Evolutionary conservation across 2,888 invertebrate genomes (phyloP), one percentile per base, ranked within the genome.

Genomic region (Melieria picta): DNA sequence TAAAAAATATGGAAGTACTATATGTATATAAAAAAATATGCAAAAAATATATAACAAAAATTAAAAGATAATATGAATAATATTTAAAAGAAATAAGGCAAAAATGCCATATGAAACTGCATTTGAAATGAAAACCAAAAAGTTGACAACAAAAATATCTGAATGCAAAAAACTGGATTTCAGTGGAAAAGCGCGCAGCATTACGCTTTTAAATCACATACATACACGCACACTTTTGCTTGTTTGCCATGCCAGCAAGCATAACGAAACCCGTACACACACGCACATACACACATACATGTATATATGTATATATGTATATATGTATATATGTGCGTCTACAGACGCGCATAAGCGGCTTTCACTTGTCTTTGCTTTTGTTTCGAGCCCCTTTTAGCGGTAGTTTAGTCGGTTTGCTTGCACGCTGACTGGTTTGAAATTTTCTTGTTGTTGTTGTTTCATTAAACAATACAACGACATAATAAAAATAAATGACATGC

Each of bases 51-150:
- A 11, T 56, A 56, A 4, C n/a, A 56, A 11, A 56, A 56, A 56
- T n/a, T 4, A 56, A 56, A 16, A 56, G 4, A 11, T 1, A 56
- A 56, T 56, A 7, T 2, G n/a, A n/a, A n/a, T n/a, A n/a, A n/a
- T n/a, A n/a, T n/a, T n/a, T 4, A 56, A 13, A 56, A 56, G 2
- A 11, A 11, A 56, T 11, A 56, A 56, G 4, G 16, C 1, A 56
- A 56, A 56, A 11, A 56, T 60, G 4, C 10, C 10, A 42, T 42
- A n/a, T 60, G 60, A 46, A 47, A 46, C 46, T 13, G 62, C 46
- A 62, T 62, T 62, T 47, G 43, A 13, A 62, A 47, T 62, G 46
- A 46, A 30, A 62, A 62, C 48, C 46, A n/a, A 47, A 46, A 16
- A 47, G 46, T 62, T 62, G 62, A 30, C 30, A 30, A 30, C 30